Percentiles rank a stretch among this genome's conserved stretches.
Evolutionary conservation across 2,797 vertebrate genomes (phyloP).

Genomic region (Chelon auratus): DNA sequence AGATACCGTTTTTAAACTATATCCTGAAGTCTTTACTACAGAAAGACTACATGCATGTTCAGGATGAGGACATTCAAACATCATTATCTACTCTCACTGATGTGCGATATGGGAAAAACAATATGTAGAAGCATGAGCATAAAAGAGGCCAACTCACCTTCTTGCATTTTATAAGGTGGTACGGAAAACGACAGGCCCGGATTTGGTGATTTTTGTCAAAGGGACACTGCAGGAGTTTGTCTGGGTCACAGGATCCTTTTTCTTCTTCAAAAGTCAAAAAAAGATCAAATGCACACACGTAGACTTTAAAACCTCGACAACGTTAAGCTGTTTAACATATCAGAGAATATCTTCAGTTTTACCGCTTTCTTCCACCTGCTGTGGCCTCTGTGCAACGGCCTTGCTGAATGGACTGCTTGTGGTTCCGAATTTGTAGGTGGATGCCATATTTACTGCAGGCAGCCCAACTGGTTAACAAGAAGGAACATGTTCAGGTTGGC

Average conservation of each 20-base stretch:
- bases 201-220: constrained; percentile 91
- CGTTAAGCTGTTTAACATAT: not conserved
- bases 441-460: constrained; percentile 32
- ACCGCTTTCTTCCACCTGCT: constrained; percentile 29
- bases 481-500: not conserved
- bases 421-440: constrained; percentile 27
- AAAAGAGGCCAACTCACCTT: constrained; percentile 80
- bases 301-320: not conserved
- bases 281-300: not conserved
- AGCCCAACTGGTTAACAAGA: not conserved
- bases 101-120: no score
- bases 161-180: constrained; percentile 90
- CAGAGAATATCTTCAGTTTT: not conserved
- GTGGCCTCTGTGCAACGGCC: not conserved
- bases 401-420: not conserved
- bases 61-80: not conserved
- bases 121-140: no score
- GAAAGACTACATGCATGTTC: no score
- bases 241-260: constrained; percentile 77
- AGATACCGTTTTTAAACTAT: no score
- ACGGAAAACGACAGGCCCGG: constrained; percentile 88
- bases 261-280: constrained; percentile 24
- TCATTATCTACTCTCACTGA: no score
- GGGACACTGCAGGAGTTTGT: constrained; percentile 88
- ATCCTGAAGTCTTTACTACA: no score